phyloP scores from a whole-genome alignment of 2,888 invertebrate genomes.

The Cheilosia urbana region DNA sequence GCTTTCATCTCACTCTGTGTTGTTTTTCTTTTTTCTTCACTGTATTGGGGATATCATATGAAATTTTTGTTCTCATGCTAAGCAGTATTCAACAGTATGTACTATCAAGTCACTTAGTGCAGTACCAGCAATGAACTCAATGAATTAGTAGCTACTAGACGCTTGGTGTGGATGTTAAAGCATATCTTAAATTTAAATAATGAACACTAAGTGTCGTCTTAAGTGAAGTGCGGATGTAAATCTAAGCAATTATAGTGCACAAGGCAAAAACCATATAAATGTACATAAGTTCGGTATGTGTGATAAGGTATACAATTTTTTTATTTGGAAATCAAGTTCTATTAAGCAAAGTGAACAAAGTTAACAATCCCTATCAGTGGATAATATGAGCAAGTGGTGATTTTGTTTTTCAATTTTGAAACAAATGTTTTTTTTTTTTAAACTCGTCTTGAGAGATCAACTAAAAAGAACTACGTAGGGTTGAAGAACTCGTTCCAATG shows the following conservation, averaged over 20 bases:
- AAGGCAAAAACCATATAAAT: background rate
- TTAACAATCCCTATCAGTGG: background rate
- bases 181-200: conserved; percentile 1
- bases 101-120: conserved; percentile 62
- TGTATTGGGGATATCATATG: conserved; percentile 32
- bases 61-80: conserved; percentile 33
- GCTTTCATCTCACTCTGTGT: conserved; percentile 52
- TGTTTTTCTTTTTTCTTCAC: conserved; percentile 11
- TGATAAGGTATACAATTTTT: background rate
- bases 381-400: conserved; percentile 2
- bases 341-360: background rate
- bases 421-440: background rate
- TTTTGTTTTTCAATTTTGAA: background rate
- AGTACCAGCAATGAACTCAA: conserved; percentile 45
- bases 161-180: background rate
- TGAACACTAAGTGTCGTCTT: background rate
- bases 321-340: too few relatives aligned
- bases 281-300: background rate
- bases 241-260: background rate
- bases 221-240: conserved; percentile 18
- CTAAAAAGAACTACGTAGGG: too few relatives aligned
- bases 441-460: background rate
- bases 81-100: conserved; percentile 44
- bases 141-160: conserved; percentile 31
- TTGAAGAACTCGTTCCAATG: too few relatives aligned